Base-by-base conservation (phyloP, 37 sponge, comb jelly and placozoan genomes). In the Chondrosia reniformis region DNA sequence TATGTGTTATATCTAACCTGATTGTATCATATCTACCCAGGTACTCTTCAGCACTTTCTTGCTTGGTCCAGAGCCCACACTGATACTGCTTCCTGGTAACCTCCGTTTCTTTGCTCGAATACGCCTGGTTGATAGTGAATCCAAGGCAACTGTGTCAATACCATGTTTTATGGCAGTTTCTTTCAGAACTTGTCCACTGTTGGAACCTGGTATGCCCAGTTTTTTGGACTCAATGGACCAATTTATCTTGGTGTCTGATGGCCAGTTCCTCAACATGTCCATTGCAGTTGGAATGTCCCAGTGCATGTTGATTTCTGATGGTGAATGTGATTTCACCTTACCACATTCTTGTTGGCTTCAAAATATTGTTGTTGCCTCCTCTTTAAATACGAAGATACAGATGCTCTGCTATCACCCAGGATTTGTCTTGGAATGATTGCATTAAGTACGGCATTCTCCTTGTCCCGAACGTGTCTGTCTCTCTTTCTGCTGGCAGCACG, bases 101-200 rank as follows among this genome's bases (percentile, higher is more conserved):
- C 49, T 63, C 3, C 36, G 33, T 45, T 79, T 79, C 33, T 27
- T 3, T 2, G 8, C 62, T 6, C 79, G 31, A 1, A 79, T 42
- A 1, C 79, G 5, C 41, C 8, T 2, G 17, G 2, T 38, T 2
- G 31, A 24, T 6, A 43, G 3, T 2, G 44, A 27, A 77, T 77
- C 78, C 34, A 77, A 28, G 1, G 28, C 34, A 19, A 45, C 8
- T 19, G 62, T 49, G 0, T 44, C 54, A 43, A 64, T 64, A 6
- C 55, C 67, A 1, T n/a, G 66, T 24, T 31, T 43, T 28, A 7
- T 31, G 10, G 79, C 79, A 2, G 42, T 62, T 44, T 79, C 79
- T 36, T 79, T 79, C 7, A 79, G 54, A 25, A 79, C 79, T 38
- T 79, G 79, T 0, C 79, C 67, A 28, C 67, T 30, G 40, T 79